These are phyloP conservation scores for Hyperoplus lanceolatus DNA, from an alignment of 2,797 vertebrate species.

Conservation along the genomic window DNA sequence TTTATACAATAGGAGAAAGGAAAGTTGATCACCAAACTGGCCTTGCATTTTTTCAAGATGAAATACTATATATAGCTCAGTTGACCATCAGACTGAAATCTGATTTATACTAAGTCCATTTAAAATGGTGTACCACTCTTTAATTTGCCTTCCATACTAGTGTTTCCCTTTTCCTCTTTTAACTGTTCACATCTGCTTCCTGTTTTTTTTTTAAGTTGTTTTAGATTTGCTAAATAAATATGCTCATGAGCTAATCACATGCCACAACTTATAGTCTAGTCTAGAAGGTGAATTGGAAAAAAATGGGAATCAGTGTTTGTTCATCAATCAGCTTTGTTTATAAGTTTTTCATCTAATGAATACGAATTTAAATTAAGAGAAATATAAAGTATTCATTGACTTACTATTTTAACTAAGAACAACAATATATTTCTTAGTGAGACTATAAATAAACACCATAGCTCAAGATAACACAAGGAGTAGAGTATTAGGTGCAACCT, in stretches of 20 bases:
- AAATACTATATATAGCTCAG: constrained; percentile 5
- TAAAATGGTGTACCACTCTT: constrained; percentile 44
- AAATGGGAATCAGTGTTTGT: constrained; percentile 24
- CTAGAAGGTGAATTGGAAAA: constrained; percentile 16
- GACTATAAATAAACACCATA: not conserved
- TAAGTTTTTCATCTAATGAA: constrained; percentile 6
- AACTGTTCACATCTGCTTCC: constrained; percentile 62
- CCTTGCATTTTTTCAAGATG: constrained; percentile 16
- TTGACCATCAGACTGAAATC: constrained; percentile 12
- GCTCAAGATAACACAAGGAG: not conserved
- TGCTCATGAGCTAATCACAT: constrained; percentile 35
- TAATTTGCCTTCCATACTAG: constrained; percentile 51
- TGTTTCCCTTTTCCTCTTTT: constrained; percentile 55
- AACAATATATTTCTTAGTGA: not conserved
- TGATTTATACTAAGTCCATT: constrained; percentile 13
- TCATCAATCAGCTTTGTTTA: constrained; percentile 25
- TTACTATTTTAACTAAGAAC: not conserved
- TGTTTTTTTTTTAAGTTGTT: constrained; percentile 62
- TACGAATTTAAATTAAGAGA: not conserved
- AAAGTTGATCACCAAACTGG: constrained; percentile 15
- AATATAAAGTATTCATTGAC: not conserved
- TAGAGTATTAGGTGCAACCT: not conserved
- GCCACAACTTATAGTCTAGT: constrained; percentile 21
- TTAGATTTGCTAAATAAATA: constrained; percentile 58
- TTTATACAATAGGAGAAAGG: not conserved